phyloP scores from a whole-genome alignment of 2,113 vertebrate species.

The Andinoacara biseriatus region DNA sequence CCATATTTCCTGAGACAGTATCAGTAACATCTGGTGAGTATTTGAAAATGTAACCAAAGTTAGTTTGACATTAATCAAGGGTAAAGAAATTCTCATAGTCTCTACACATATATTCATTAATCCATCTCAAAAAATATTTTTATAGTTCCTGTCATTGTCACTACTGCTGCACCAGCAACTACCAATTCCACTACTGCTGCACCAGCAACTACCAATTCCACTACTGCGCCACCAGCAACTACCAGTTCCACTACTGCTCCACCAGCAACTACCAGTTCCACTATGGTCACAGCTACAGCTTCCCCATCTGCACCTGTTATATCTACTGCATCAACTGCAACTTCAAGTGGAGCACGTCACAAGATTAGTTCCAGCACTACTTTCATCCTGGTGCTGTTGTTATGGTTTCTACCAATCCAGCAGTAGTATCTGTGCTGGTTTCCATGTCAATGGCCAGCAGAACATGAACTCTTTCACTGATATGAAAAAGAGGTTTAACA shows the following conservation, averaged over 20 bases:
- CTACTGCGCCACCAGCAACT: neutral
- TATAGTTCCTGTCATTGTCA: neutral
- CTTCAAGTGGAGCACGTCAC: no score
- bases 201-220: no score
- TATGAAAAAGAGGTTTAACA: no score
- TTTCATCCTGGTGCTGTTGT: no score
- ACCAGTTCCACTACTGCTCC: neutral
- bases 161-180: no score
- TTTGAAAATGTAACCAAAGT: neutral
- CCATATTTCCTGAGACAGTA: no score
- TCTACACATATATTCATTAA: neutral
- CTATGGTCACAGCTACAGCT: no score
- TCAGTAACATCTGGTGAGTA: no score
- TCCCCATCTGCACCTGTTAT: neutral
- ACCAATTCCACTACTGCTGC: no score
- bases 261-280: neutral
- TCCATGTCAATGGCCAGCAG: neutral
- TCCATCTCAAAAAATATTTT: neutral
- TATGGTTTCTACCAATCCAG: no score
- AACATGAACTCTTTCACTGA: no score
- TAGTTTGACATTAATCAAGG: neutral
- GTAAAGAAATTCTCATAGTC: neutral
- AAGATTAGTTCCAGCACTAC: no score
- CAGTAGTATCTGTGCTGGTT: neutral
- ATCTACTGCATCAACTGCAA: fast-evolving